phyloP scores from a whole-genome alignment of 2,113 vertebrate genomes.

The Bujurquina vittata region DNA sequence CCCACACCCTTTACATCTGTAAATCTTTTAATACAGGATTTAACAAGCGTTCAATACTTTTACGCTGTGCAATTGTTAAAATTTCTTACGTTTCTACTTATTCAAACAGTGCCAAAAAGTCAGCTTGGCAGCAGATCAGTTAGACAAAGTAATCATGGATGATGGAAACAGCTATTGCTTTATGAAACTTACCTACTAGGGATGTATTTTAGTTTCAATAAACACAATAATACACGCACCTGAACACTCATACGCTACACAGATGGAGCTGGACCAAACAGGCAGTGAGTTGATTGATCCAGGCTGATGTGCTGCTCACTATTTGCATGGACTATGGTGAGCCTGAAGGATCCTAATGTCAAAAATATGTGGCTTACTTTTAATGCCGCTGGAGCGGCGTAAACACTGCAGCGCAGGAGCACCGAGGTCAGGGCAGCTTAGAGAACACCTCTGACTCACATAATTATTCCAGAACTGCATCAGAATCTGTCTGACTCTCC shows the following conservation, averaged over 20 bases:
- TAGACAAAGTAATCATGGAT: not conserved
- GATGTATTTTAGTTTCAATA: conserved; percentile 38
- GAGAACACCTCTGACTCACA: conserved; percentile 61
- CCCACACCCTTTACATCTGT: not conserved
- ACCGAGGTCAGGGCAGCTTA: conserved; percentile 70
- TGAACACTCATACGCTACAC: conserved; percentile 32
- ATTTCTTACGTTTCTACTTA: not conserved
- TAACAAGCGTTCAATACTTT: not conserved
- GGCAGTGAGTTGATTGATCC: conserved; percentile 71
- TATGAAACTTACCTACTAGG: conserved; percentile 2
- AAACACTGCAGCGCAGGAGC: conserved; percentile 64
- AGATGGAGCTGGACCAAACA: conserved; percentile 71
- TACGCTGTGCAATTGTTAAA: not conserved
- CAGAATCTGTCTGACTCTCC: conserved; percentile 16
- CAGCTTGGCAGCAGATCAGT: conserved; percentile 3
- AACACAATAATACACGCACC: conserved; percentile 41
- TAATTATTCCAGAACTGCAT: conserved; percentile 60
- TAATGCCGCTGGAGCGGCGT: conserved; percentile 65
- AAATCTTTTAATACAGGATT: not conserved
- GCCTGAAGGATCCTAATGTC: conserved; percentile 68
- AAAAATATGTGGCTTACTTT: conserved; percentile 76
- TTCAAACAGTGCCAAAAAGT: not conserved
- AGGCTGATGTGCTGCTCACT: conserved; percentile 55
- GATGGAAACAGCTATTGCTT: not conserved
- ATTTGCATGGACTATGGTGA: conserved; percentile 63